phyloP scores from a whole-genome alignment of 2,113 vertebrate genomes.

The Otis tarda region DNA sequence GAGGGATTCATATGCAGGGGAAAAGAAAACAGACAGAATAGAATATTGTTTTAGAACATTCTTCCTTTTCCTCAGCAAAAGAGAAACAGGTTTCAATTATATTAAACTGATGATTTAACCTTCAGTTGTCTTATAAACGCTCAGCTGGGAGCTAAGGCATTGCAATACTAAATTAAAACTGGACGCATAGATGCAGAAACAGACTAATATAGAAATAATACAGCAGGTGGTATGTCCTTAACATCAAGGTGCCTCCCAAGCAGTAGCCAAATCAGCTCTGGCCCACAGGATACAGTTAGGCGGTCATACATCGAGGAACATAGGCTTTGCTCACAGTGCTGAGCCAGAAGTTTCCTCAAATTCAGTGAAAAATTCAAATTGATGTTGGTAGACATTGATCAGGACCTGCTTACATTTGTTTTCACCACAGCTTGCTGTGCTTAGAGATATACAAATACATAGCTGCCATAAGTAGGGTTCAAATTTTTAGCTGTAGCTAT shows the following conservation, averaged over 20 bases:
- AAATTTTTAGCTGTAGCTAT: not conserved
- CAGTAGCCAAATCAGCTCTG: not conserved
- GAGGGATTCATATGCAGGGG: not conserved
- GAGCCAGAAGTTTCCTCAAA: not conserved
- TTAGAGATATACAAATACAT: not conserved
- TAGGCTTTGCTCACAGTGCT: not conserved
- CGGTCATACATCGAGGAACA: not conserved
- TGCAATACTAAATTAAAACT: conserved; percentile 45
- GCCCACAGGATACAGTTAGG: not conserved
- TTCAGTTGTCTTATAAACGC: conserved; percentile 21
- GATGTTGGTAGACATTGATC: not conserved
- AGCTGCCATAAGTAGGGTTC: not conserved
- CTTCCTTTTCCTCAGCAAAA: not conserved
- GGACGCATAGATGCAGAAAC: conserved; percentile 24
- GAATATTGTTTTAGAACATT: not conserved
- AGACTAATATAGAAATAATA: conserved; percentile 10
- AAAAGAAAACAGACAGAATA: not conserved
- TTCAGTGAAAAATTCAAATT: not conserved
- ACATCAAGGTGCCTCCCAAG: not conserved
- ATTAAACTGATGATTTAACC: conserved; percentile 35
- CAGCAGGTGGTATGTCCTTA: conserved; percentile 47
- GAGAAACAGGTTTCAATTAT: not conserved
- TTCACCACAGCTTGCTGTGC: not conserved
- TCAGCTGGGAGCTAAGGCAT: conserved; percentile 37
- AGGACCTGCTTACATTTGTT: not conserved